Evolutionary conservation across 2,113 vertebrate genomes (phyloP).

Genomic region (Lepus europaeus): DNA sequence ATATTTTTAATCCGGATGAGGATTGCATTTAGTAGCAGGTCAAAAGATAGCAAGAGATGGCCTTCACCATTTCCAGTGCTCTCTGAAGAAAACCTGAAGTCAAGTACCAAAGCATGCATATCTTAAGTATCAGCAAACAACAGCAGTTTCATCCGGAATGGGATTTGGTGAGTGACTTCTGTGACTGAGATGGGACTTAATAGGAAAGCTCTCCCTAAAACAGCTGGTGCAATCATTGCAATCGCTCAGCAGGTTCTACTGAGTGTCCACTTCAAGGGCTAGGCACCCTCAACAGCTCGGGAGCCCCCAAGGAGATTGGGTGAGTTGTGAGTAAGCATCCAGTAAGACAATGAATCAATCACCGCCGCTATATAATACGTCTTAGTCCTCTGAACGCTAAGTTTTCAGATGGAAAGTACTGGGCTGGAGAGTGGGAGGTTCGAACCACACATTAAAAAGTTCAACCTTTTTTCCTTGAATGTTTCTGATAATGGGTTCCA

Average conservation of each 20-base stretch:
- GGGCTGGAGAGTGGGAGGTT: background rate
- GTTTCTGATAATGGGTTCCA: constrained; percentile 20
- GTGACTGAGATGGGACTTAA: background rate
- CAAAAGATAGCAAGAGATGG: background rate
- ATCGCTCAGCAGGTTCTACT: background rate
- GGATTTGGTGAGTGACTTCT: constrained; percentile 57
- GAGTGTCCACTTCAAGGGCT: background rate
- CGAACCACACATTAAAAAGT: background rate
- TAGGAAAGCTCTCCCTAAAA: constrained; percentile 55
- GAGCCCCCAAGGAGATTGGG: background rate
- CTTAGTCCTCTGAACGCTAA: background rate
- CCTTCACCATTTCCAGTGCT: background rate
- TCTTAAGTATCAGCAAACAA: constrained; percentile 47
- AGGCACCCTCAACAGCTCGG: background rate
- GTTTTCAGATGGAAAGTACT: background rate
- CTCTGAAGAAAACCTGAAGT: constrained; percentile 6
- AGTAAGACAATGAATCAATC: background rate
- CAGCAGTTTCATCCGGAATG: constrained; percentile 33
- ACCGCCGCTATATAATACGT: background rate
- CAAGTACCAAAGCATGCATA: background rate
- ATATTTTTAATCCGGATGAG: constrained; percentile 40
- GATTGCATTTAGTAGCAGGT: background rate
- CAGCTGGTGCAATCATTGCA: constrained; percentile 17
- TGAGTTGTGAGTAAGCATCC: constrained; percentile 38
- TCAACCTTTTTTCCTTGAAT: background rate